phyloP scores from a whole-genome alignment of 2,888 invertebrate genomes.

The Meandrusa payeni region DNA sequence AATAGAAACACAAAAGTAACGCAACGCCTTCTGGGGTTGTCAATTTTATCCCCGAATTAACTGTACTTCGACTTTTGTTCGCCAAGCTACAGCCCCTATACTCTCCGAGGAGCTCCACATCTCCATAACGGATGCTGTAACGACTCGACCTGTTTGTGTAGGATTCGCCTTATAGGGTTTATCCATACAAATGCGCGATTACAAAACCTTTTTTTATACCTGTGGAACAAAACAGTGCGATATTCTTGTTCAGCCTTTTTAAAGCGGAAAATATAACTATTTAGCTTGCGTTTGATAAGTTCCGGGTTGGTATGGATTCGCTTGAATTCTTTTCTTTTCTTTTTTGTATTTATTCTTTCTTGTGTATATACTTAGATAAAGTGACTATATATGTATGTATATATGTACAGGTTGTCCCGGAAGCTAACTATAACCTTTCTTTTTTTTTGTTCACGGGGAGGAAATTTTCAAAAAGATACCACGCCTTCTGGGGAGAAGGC shows the following conservation, averaged over 20 bases:
- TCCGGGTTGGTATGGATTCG: neutral
- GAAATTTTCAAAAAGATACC: too few species aligned
- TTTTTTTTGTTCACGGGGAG: too few species aligned
- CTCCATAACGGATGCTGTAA: constrained; percentile 22
- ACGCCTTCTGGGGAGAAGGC: too few species aligned
- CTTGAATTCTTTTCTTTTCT: too few species aligned
- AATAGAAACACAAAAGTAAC: neutral
- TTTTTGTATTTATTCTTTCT: too few species aligned
- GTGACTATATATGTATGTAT: too few species aligned
- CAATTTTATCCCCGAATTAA: constrained; percentile 11
- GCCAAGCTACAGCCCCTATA: constrained; percentile 2
- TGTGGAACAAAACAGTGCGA: constrained; percentile 5
- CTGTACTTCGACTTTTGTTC: neutral
- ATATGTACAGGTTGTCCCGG: too few species aligned
- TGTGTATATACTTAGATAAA: too few species aligned
- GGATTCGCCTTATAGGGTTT: constrained; percentile 20
- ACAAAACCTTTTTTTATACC: constrained; percentile 22
- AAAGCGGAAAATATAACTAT: constrained; percentile 1
- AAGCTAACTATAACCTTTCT: too few species aligned
- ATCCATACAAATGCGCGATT: constrained; percentile 23
- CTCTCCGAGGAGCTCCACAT: constrained; percentile 13
- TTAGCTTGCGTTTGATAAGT: neutral
- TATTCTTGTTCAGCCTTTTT: constrained; percentile 14
- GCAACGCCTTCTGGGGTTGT: constrained; percentile 1
- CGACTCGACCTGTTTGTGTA: constrained; percentile 24